Base-by-base conservation (phyloP, 1,140 invertebrate species). In the Aphelenchoides avenae region DNA sequence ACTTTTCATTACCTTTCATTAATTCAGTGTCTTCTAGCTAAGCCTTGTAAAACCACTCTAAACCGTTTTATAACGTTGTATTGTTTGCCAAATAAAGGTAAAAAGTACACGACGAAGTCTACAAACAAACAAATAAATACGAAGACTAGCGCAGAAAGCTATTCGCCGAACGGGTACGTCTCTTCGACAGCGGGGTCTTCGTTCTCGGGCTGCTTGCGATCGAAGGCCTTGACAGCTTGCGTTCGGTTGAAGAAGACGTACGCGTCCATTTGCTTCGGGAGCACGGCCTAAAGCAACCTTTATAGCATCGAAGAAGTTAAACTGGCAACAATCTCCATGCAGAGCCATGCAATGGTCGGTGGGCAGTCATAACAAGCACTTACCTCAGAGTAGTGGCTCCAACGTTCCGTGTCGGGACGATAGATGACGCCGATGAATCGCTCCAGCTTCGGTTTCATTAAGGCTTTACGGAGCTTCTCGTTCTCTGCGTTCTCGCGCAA, bases 121-220 rank as follows among this genome's bases (percentile, higher is more conserved):
- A n/a, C n/a, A n/a, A n/a, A n/a, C n/a, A n/a, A n/a, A n/a, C n/a
- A n/a, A n/a, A n/a, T n/a, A n/a, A n/a, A n/a, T n/a, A n/a, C n/a
- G n/a, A n/a, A n/a, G n/a, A n/a, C n/a, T n/a, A n/a, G n/a, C n/a
- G n/a, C n/a, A n/a, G n/a, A n/a, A n/a, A n/a, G n/a, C n/a, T n/a
- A n/a, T n/a, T n/a, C n/a, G n/a, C 43, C 43, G 34, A 46, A 46
- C 15, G 43, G 43, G 24, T 20, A 46, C 18, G 43, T 46, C 13
- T 46, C 34, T 36, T 36, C 34, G 34, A 36, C 34, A 36, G 34
- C 43, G 34, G 43, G 43, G 11, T 24, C 43, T n/a, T 24, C 43
- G 29, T 27, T 27, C 34, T 15, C 26, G 3, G 43, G n/a, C 15
- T 46, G 43, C n/a, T 46, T n/a, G 5, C 15, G 11, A 3, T 24